A percentile compares a stretch with the other conserved stretches of the same genome.
Conservation (phyloP, 2,113 vertebrate species). For the Apus apus region DNA sequence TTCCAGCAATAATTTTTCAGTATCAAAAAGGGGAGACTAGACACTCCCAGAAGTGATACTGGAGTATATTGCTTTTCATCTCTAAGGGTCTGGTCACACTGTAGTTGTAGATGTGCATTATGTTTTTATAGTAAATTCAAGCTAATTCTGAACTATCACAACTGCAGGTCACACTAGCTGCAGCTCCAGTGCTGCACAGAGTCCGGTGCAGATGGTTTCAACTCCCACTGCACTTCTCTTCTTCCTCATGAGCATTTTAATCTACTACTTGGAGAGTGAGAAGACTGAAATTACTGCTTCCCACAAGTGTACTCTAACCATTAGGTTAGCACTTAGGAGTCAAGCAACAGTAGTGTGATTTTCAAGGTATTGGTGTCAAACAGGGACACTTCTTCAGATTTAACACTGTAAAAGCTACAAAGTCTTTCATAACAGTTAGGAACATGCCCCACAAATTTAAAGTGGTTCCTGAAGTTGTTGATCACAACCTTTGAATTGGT, state of each 20-base stretch:
- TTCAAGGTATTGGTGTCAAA: background rate
- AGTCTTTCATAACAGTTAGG: background rate
- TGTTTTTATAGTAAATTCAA: background rate
- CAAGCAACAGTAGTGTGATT: background rate
- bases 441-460: background rate
- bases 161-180: background rate
- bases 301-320: background rate
- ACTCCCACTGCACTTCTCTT: background rate
- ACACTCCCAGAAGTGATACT: background rate
- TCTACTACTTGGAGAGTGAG: background rate
- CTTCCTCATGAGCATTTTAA: background rate
- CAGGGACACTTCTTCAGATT: background rate
- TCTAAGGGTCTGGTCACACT: background rate
- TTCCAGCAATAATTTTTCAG: conserved; percentile 1
- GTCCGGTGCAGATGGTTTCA: background rate
- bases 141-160: background rate
- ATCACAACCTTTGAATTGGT: background rate
- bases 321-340: background rate
- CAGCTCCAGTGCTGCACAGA: fast-evolving
- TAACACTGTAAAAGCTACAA: background rate
- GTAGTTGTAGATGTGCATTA: background rate
- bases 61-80: background rate
- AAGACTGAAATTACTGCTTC: background rate
- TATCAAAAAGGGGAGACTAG: background rate
- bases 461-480: background rate